A percentile compares a stretch with the other conserved stretches of the same genome.
phyloP scores from a whole-genome alignment of 2,888 invertebrate species.

The Xylota segnis region DNA sequence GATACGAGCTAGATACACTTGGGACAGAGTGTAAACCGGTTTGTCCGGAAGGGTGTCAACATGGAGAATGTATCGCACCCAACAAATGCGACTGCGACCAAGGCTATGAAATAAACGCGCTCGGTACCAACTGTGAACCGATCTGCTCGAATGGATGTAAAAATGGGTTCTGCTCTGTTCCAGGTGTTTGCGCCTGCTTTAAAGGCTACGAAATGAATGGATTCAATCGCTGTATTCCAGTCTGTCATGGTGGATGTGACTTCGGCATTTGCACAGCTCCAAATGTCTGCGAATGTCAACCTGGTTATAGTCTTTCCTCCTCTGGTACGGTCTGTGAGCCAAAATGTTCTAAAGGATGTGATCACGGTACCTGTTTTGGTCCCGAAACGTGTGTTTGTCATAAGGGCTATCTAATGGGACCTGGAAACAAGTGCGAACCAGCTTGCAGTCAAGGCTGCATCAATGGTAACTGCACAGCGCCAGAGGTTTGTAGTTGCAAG shows the following conservation, averaged over 20 bases:
- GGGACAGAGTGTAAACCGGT: slow-evolving; percentile 48
- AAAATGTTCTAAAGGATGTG: slow-evolving; percentile 77
- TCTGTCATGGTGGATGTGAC: slow-evolving; percentile 78
- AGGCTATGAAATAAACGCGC: slow-evolving; percentile 77
- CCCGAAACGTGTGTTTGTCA: slow-evolving; percentile 84
- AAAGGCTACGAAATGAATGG: slow-evolving; percentile 79
- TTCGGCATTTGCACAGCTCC: slow-evolving; percentile 63
- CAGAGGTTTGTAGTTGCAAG: slow-evolving; percentile 85
- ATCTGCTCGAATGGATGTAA: slow-evolving; percentile 58
- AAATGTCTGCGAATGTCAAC: slow-evolving; percentile 61
- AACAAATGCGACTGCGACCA: slow-evolving; percentile 83
- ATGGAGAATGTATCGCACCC: slow-evolving; percentile 82
- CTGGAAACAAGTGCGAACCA: slow-evolving; percentile 79
- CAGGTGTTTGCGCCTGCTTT: slow-evolving; percentile 81
- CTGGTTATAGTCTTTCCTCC: slow-evolving; percentile 51
- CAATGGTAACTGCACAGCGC: slow-evolving; percentile 85
- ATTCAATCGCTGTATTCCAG: slow-evolving; percentile 71
- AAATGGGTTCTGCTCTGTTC: slow-evolving; percentile 78
- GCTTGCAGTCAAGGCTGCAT: slow-evolving; percentile 79
- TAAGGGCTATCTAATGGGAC: slow-evolving; percentile 82
- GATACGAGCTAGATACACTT: slow-evolving; percentile 5
- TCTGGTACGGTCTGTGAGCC: slow-evolving; percentile 80
- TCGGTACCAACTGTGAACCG: slow-evolving; percentile 22
- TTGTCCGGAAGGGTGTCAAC: slow-evolving; percentile 64
- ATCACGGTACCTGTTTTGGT: slow-evolving; percentile 78